Conservation (phyloP, 2,888 invertebrate species). For the Chrysolina haemoptera region DNA sequence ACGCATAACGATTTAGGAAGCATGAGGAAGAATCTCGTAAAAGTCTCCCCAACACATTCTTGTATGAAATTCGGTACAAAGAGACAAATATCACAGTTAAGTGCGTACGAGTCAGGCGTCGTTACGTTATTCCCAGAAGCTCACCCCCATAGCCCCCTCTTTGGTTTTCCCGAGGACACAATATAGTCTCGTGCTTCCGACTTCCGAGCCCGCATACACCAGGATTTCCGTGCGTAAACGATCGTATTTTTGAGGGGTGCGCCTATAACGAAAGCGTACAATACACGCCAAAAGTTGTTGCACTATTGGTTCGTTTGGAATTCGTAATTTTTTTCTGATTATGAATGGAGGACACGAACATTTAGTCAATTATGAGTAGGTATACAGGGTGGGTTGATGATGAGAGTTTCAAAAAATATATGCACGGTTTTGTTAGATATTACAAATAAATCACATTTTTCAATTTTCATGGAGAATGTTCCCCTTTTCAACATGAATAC, state of each 20-base stretch:
- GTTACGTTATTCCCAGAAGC: constrained; percentile 31
- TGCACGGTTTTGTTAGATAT: too few species aligned
- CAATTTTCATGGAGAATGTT: too few species aligned
- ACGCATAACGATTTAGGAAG: too few species aligned
- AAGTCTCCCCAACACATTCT: not conserved
- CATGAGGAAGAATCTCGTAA: not conserved
- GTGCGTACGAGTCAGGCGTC: constrained; percentile 26
- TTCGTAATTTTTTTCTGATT: too few species aligned
- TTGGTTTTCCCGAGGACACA: not conserved
- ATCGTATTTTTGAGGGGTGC: not conserved
- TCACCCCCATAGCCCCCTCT: not conserved
- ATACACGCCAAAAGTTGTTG: too few species aligned
- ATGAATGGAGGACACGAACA: too few species aligned
- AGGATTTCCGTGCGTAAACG: constrained; percentile 1
- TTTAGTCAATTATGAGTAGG: too few species aligned
- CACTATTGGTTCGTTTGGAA: too few species aligned
- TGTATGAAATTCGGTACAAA: constrained; percentile 31
- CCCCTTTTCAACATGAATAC: too few species aligned
- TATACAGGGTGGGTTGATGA: too few species aligned
- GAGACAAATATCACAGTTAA: constrained; percentile 29
- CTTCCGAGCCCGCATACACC: constrained; percentile 1
- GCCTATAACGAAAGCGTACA: not conserved
- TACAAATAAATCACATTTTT: too few species aligned
- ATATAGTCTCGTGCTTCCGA: not conserved
- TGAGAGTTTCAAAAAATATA: too few species aligned